Evolutionary conservation across 1,140 invertebrate species (phyloP).

Genomic region (Calycopis cecrops): DNA sequence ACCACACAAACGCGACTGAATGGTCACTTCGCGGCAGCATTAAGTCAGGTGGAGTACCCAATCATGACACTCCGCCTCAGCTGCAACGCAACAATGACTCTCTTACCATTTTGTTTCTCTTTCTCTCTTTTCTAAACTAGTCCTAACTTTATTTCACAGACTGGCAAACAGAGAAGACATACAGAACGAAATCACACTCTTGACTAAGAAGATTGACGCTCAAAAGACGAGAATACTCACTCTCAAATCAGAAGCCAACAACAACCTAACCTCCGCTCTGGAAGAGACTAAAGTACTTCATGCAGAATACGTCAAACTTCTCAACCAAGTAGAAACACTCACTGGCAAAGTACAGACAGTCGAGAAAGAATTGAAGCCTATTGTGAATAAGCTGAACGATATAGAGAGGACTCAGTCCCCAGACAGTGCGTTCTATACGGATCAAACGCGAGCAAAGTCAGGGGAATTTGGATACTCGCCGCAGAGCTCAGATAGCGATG

Average conservation of each 20-base stretch:
- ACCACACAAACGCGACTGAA: too few species aligned
- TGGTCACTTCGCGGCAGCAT: too few species aligned
- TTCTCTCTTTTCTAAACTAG: too few species aligned
- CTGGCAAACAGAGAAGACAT: slow-evolving; percentile 88
- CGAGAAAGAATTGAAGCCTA: slow-evolving; percentile 77
- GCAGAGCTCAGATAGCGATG: slow-evolving; percentile 68
- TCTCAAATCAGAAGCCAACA: slow-evolving; percentile 80
- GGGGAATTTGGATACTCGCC: slow-evolving; percentile 71
- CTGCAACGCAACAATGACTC: too few species aligned
- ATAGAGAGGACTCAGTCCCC: slow-evolving; percentile 60
- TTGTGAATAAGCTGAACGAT: slow-evolving; percentile 69
- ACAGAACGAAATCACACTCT: slow-evolving; percentile 83
- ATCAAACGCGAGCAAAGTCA: slow-evolving; percentile 63
- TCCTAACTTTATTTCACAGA: slow-evolving; percentile 48
- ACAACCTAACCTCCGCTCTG: slow-evolving; percentile 76
- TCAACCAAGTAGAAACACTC: slow-evolving; percentile 79
- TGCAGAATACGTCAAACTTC: slow-evolving; percentile 76
- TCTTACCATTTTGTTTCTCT: too few species aligned
- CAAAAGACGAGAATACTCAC: slow-evolving; percentile 79
- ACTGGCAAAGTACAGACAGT: slow-evolving; percentile 75
- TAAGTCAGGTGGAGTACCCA: too few species aligned
- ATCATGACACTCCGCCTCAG: too few species aligned
- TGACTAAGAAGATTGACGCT: slow-evolving; percentile 79
- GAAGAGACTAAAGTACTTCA: slow-evolving; percentile 80
- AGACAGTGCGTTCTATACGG: slow-evolving; percentile 63